Percentiles rank a stretch among this genome's conserved stretches.
These are phyloP conservation scores for Encarsia formosa DNA, from an alignment of 2,888 invertebrate species.

Conservation along the genomic window DNA sequence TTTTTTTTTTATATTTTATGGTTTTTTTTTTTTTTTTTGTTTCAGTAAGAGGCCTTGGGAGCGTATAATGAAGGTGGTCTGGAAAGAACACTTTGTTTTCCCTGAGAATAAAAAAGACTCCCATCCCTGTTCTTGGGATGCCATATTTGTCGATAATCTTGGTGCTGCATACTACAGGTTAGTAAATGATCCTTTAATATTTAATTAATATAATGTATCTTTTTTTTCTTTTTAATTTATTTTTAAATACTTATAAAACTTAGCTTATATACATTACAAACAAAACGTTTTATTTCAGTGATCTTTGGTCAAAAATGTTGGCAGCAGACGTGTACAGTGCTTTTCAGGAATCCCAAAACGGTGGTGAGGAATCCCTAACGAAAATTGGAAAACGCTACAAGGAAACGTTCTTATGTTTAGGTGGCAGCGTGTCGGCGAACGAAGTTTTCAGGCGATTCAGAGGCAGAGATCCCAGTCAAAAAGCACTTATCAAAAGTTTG, in stretches of 20 bases:
- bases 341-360: conserved; percentile 62
- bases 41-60: conserved; percentile 74
- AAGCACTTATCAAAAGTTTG: conserved; percentile 69
- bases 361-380: conserved; percentile 55
- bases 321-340: conserved; percentile 88
- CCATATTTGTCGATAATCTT: conserved; percentile 80
- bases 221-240: neutral
- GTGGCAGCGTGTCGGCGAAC: conserved; percentile 75
- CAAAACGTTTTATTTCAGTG: conserved; percentile 58
- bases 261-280: no score
- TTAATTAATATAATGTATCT: no score
- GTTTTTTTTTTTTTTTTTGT: neutral
- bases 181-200: no score
- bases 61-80: conserved; percentile 70
- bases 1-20: neutral
- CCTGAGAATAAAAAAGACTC: conserved; percentile 74
- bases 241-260: neutral
- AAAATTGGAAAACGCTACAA: conserved; percentile 69
- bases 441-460: conserved; percentile 88
- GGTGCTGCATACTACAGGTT: conserved; percentile 77
- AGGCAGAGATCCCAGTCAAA: conserved; percentile 85
- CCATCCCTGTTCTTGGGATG: conserved; percentile 79
- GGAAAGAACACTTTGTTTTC: conserved; percentile 77
- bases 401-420: conserved; percentile 77
- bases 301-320: conserved; percentile 81